These are phyloP conservation scores for Adela reaumurella DNA, from an alignment of 2,888 invertebrate species.

Conservation along the genomic window DNA sequence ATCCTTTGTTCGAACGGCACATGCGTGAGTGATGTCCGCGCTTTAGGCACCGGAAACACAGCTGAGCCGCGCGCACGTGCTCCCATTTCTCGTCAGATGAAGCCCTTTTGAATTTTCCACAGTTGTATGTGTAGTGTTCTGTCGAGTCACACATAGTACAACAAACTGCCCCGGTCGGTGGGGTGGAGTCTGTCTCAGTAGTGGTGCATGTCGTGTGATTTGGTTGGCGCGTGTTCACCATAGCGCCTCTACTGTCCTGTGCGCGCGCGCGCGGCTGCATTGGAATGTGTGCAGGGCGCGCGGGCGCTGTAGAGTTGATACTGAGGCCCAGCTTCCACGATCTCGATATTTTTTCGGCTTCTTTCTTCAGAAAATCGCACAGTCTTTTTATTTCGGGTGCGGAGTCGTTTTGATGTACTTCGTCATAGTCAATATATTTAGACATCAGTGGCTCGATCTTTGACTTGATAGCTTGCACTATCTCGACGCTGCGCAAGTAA, in stretches of 20 bases:
- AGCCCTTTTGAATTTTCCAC: neutral
- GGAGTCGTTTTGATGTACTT: neutral
- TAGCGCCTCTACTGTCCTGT: neutral
- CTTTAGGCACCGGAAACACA: constrained; percentile 7
- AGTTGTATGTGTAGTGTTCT: neutral
- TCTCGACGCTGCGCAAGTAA: neutral
- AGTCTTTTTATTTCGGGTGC: neutral
- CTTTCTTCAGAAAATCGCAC: neutral
- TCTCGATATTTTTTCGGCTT: neutral
- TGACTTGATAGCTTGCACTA: neutral
- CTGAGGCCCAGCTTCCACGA: neutral
- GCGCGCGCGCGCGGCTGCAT: neutral
- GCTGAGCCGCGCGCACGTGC: neutral
- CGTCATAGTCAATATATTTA: neutral
- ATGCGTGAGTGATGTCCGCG: neutral
- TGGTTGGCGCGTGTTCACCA: neutral
- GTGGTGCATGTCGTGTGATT: neutral
- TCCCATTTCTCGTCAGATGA: neutral
- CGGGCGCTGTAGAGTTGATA: neutral
- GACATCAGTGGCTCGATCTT: neutral
- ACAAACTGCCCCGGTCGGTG: neutral
- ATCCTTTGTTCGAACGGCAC: constrained; percentile 2
- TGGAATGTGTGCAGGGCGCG: neutral
- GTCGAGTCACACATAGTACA: neutral
- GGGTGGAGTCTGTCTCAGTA: neutral